These are phyloP conservation scores for Platycercus adscitus DNA, from an alignment of 2,113 vertebrate species.

Conservation along the genomic window DNA sequence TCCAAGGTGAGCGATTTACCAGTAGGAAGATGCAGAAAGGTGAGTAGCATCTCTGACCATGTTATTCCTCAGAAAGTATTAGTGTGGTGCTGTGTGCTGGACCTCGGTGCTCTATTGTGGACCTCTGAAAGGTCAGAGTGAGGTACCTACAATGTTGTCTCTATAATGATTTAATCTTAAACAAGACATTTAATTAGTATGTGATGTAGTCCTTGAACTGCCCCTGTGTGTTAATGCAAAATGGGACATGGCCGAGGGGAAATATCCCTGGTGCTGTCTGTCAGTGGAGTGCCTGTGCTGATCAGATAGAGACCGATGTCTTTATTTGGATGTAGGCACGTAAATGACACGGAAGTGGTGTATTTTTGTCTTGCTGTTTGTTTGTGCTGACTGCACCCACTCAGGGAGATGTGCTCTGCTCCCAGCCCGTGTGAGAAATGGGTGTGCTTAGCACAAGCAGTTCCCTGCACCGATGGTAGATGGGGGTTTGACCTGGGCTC, in stretches of 20 bases:
- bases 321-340: neutral
- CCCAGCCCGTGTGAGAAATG: accelerated
- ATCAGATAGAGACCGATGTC: neutral
- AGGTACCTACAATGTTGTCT: neutral
- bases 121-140: neutral
- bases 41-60: accelerated
- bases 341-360: neutral
- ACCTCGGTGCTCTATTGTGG: neutral
- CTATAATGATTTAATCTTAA: neutral
- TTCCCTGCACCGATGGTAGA: accelerated
- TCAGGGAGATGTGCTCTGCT: neutral
- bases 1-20: neutral
- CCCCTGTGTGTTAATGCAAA: neutral
- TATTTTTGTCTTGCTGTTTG: neutral
- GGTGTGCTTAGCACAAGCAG: neutral
- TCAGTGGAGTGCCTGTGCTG: accelerated
- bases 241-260: accelerated
- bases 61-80: neutral
- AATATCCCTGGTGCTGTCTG: neutral
- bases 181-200: neutral
- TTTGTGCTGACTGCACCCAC: neutral
- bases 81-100: neutral
- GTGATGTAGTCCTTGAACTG: neutral
- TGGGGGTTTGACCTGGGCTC: neutral
- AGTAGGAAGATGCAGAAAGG: neutral